Base-by-base conservation (phyloP, 2,888 invertebrate genomes). In the Metallyticus violacea region DNA sequence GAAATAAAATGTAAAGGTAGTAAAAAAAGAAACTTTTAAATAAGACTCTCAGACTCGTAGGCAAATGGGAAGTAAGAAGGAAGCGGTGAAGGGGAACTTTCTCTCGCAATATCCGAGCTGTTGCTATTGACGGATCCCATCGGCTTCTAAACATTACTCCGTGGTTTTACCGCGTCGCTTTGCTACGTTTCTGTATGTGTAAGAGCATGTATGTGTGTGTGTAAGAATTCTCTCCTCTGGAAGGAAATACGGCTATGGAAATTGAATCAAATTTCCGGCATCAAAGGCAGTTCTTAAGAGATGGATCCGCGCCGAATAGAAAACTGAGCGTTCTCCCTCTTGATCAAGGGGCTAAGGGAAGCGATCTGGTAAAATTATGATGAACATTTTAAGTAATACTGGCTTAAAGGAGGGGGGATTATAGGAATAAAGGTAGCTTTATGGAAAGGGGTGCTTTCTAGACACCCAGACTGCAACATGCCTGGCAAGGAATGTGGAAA, bases 231-330 rank as follows among this genome's bases (percentile, higher is more conserved):
- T 7, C 26, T 25, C 26, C 27, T 81, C 26, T 81, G 28, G 28
- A 81, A 28, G 81, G 81, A 81, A 81, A 81, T 81, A 26, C 81
- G 81, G 81, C 22, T 85, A 85, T 85, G 85, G 76, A 80, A 80
- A 85, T 80, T 85, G 85, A 85, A 85, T 85, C 80, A 85, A 85
- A 85, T 85, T 85, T 85, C 85, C 85, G 79, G 85, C 25, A 79
- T 80, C 40, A 81, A 85, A 77, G 77, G 83, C 83, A 5, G 77
- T 83, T 83, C 83, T 83, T 83, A 83, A 83, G 77, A 83, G 83
- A 83, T 83, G 77, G 77, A 83, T 62, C 62, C 83, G 6, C 25
- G 9, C 28, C 9, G 77, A 83, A 77, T 83, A 83, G 83, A 77
- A 83, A 83, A 77, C 77, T 77, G 77, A 83, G 25, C 77, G 77